Conservation (phyloP, 2,888 invertebrate genomes). For the Agelastica alni region DNA sequence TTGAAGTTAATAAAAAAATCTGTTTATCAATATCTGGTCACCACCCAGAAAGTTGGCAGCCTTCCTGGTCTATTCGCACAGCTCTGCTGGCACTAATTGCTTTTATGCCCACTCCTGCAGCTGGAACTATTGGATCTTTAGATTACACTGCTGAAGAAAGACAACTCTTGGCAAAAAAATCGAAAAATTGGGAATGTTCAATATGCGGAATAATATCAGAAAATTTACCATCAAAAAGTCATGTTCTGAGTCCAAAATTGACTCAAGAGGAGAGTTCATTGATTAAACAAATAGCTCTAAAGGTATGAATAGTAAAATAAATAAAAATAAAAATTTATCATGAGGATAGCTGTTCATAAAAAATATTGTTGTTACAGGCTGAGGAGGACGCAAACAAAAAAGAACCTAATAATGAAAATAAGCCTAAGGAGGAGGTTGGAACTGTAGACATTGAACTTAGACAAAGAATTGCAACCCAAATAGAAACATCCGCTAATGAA, state of each 20-base stretch:
- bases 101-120: slow-evolving; percentile 90
- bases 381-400: slow-evolving; percentile 52
- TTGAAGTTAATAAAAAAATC: slow-evolving; percentile 92
- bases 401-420: slow-evolving; percentile 27
- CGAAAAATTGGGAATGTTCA: slow-evolving; percentile 66
- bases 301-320: too few relatives aligned
- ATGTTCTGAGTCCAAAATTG: slow-evolving; percentile 46
- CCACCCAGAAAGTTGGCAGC: slow-evolving; percentile 98
- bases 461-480: slow-evolving; percentile 30
- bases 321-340: too few relatives aligned
- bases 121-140: slow-evolving; percentile 88
- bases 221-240: slow-evolving; percentile 57
- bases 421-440: slow-evolving; percentile 44
- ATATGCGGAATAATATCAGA: slow-evolving; percentile 65
- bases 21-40: slow-evolving; percentile 94
- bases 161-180: slow-evolving; percentile 76
- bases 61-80: slow-evolving; percentile 95
- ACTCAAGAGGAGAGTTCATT: slow-evolving; percentile 61
- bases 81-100: slow-evolving; percentile 90
- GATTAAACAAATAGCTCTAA: slow-evolving; percentile 61
- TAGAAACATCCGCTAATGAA: background rate
- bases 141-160: slow-evolving; percentile 88
- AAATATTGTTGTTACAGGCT: slow-evolving; percentile 45
- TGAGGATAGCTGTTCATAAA: background rate
- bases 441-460: slow-evolving; percentile 31